Conservation (phyloP, 2,888 invertebrate genomes). For the Panorpa germanica region DNA sequence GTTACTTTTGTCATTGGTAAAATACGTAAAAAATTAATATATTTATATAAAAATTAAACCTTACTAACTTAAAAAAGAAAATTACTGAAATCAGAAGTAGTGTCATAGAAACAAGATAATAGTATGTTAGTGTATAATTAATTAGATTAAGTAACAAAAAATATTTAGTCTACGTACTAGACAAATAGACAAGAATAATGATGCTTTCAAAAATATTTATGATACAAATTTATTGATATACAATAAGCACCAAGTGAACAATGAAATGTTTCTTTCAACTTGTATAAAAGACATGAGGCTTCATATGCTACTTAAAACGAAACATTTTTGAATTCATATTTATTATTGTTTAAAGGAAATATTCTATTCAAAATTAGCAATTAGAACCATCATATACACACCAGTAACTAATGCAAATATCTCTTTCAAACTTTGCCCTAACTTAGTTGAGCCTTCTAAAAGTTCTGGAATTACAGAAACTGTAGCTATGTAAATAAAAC, state of each 20-base stretch:
- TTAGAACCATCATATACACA: slow-evolving; percentile 89
- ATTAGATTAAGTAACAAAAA: background rate
- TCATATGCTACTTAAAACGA: no score
- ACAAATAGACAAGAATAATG: background rate
- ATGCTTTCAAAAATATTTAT: background rate
- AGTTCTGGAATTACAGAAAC: slow-evolving; percentile 97
- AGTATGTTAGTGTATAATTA: background rate
- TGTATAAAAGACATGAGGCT: no score
- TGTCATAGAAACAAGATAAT: no score
- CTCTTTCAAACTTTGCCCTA: slow-evolving; percentile 82
- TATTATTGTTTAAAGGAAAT: slow-evolving; percentile 10
- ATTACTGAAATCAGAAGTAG: no score
- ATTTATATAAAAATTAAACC: no score
- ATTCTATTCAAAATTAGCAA: slow-evolving; percentile 56
- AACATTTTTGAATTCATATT: no score
- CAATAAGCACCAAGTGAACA: no score
- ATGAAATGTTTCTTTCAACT: no score
- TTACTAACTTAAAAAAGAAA: no score
- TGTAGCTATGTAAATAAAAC: slow-evolving; percentile 99
- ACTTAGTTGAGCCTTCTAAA: slow-evolving; percentile 68
- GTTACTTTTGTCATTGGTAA: no score
- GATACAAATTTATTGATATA: slow-evolving; percentile 23
- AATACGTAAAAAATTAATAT: no score
- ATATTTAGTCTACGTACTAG: background rate
- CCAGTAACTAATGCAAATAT: slow-evolving; percentile 74